These are phyloP conservation scores for Sturmia bella DNA, from an alignment of 2,888 invertebrate species.

Conservation along the genomic window DNA sequence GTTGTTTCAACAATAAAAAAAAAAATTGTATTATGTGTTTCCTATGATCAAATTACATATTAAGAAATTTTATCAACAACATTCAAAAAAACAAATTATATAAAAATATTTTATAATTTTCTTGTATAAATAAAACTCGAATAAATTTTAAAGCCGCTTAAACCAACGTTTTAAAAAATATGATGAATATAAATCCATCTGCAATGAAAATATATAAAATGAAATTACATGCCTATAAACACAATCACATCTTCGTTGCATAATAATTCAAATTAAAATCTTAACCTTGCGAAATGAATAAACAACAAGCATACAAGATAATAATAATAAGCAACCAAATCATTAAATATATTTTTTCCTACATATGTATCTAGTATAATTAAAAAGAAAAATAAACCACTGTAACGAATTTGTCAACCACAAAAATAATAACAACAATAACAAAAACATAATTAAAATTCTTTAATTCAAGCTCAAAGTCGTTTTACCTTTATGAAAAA, in stretches of 20 bases:
- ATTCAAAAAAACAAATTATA: too few species aligned
- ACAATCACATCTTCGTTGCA: constrained; percentile 12
- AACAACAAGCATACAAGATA: constrained; percentile 11
- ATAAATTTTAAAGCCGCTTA: too few species aligned
- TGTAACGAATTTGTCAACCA: constrained; percentile 17
- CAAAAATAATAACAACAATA: neutral
- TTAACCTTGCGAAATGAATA: constrained; percentile 27
- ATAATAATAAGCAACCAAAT: constrained; percentile 33
- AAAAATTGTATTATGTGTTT: too few species aligned
- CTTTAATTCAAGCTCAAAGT: constrained; percentile 14
- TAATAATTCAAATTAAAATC: constrained; percentile 5
- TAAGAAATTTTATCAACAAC: too few species aligned
- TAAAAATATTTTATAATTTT: too few species aligned
- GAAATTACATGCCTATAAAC: constrained; percentile 17
- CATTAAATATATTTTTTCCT: constrained; percentile 15
- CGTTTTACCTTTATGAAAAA: neutral
- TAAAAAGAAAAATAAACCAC: neutral
- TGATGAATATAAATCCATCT: neutral
- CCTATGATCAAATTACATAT: too few species aligned
- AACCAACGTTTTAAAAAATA: neutral
- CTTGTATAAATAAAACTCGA: too few species aligned
- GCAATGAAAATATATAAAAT: constrained; percentile 17
- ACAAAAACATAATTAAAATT: constrained; percentile 13
- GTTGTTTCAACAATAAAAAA: too few species aligned
- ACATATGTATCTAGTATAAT: too few species aligned